Evolutionary conservation across 2,113 vertebrate species (phyloP), one percentile per base, ranked within the genome.

Genomic region (Onychorhynchus coronatus): DNA sequence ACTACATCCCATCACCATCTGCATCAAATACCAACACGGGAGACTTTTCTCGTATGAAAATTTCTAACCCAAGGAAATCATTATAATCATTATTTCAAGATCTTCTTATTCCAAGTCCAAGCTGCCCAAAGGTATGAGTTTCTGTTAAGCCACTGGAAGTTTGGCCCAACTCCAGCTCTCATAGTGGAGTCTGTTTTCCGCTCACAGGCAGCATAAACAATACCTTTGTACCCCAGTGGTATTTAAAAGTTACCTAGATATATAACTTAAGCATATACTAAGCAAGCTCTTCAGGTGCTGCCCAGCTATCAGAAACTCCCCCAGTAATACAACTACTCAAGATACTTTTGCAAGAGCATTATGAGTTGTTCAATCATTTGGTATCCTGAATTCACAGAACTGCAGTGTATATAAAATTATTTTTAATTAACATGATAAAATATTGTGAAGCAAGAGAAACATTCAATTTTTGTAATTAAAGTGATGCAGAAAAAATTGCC

Each of bases 401-500:
- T 66, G 46, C 70, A 63, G 22, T 61, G 28, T 88, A 94, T 20
- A 59, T 58, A 90, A 73, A 90, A 93, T 75, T 76, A 65, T 88
- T 94, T 90, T 95, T 92, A 94, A 92, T 95, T 94, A 95, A 94
- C 74, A 93, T 88, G 49, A 95, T 89, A 94, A 96, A 89, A 78
- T 16, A 31, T 65, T 86, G 79, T 67, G 46, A 96, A 95, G 88
- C 37, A 72, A 81, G 71, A 88, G 91, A 91, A 93, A 91, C 62
- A 84, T 52, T 49, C 67, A 47, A 85, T 84, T 96, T 89, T 74
- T 90, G 59, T 85, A 92, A 95, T 90, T 95, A 93, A 93, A 96
- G 62, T 24, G 44, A 93, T 71, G 58, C 59, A 91, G 78, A 84
- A 93, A 88, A 85, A 92, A 85, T 13, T 67, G 81, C 39, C 77